Evolutionary conservation across 2,888 invertebrate species (phyloP), one percentile per base, ranked within the genome.

Genomic region (Chalcosyrphus nemorum): DNA sequence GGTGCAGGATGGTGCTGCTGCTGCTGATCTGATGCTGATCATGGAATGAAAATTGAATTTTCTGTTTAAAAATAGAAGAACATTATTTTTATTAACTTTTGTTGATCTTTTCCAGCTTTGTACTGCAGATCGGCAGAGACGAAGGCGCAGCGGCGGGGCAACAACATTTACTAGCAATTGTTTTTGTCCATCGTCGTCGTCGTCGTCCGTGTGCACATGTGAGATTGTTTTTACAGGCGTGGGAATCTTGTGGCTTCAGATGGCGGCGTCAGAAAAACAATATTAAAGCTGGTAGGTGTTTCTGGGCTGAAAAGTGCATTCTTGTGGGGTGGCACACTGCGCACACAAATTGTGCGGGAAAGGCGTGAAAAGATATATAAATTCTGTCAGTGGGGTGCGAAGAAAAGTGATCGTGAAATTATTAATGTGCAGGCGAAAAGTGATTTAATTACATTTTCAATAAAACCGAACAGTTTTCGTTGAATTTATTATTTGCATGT

Each of bases 61-160:
- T 57, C 43, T 24, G 41, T 80, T 74, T 84, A 80, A 84, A 84
- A 84, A 84, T 84, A 84, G 82, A 65, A 50, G 61, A 78, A 74
- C 72, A 74, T 74, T 68, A 52, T 74, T 84, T 78, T 72, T 80
- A 78, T 72, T 54, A 72, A 59, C 66, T 78, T 72, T 72, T 78
- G 82, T 72, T 72, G 81, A 74, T 78, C 68, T 72, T 65, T 71
- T 52, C 38, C 71, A 63, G 68, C 56, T 66, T 61, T 72, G 52
- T 66, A 57, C 17, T 50, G 71, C 17, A n/a, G n/a, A n/a, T n/a
- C n/a, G n/a, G n/a, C n/a, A n/a, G n/a, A n/a, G n/a, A n/a, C n/a
- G n/a, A n/a, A n/a, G n/a, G n/a, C n/a, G n/a, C n/a, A 21, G 35
- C 54, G 56, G 24, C 47, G 50, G 52, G 47, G 38, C 17, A 47